Percentiles rank a stretch among this genome's conserved stretches.
Conservation (phyloP, 2,888 invertebrate species). For the Cephus sareptanus region DNA sequence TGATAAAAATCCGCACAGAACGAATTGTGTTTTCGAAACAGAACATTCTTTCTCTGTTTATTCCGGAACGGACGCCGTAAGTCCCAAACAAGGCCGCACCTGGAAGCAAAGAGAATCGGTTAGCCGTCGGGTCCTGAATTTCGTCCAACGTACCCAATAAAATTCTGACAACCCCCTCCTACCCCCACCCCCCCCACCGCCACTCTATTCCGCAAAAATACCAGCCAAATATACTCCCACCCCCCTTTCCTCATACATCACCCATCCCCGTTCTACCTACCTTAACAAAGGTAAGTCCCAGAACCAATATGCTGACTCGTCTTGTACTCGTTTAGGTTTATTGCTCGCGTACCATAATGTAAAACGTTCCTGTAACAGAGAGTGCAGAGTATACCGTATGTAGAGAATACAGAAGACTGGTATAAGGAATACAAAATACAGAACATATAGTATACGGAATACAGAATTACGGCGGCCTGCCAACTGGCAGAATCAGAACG, state of each 20-base stretch:
- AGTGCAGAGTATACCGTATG: neutral
- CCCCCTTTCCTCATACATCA: neutral
- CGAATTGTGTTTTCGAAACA: constrained; percentile 62
- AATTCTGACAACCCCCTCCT: neutral
- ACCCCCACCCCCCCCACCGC: neutral
- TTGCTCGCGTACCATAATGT: constrained; percentile 15
- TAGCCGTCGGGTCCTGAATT: constrained; percentile 36
- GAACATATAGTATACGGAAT: neutral
- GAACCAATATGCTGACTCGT: neutral
- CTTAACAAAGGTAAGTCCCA: neutral
- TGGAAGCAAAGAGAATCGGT: neutral
- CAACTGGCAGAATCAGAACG: constrained; percentile 11
- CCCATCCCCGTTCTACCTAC: neutral
- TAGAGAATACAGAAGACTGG: neutral
- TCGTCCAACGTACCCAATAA: constrained; percentile 4
- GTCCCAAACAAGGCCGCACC: neutral
- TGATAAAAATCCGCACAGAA: constrained; percentile 56
- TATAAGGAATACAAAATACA: neutral
- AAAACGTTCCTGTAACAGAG: neutral
- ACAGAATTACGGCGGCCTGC: neutral
- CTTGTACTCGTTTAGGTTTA: constrained; percentile 19
- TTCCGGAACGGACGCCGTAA: constrained; percentile 13
- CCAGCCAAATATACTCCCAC: neutral
- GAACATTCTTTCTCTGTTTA: constrained; percentile 42
- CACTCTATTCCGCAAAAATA: neutral